Evolutionary conservation across 2,797 vertebrate species (phyloP).

Genomic region (Takifugu ocellatus): DNA sequence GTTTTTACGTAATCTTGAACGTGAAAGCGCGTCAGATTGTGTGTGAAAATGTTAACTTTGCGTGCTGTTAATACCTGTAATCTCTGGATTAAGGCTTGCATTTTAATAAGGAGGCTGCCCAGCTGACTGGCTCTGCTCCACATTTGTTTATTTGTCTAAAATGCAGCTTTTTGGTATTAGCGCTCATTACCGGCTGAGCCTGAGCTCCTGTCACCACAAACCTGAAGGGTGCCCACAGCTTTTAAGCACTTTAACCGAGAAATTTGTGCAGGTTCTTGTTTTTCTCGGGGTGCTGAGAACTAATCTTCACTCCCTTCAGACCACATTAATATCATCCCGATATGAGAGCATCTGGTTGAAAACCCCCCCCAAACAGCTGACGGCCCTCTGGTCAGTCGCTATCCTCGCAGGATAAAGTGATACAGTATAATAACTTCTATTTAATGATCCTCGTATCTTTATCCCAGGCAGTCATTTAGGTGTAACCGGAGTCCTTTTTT

Average conservation of each 20-base stretch:
- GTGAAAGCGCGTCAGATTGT: conserved; percentile 11
- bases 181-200: not conserved
- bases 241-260: conserved; percentile 6
- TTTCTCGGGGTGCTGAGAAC: conserved; percentile 19
- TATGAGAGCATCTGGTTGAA: conserved; percentile 27
- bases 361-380: conserved; percentile 27
- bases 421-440: conserved; percentile 34
- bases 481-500: conserved; percentile 29
- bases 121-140: not conserved
- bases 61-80: conserved; percentile 31
- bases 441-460: conserved; percentile 36
- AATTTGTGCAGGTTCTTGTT: conserved; percentile 11
- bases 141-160: not conserved
- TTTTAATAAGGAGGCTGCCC: conserved; percentile 15
- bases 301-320: conserved; percentile 14
- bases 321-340: conserved; percentile 24
- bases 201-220: conserved; percentile 13
- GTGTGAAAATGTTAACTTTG: conserved; percentile 11
- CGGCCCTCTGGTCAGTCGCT: conserved; percentile 26
- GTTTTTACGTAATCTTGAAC: not conserved
- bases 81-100: conserved; percentile 24
- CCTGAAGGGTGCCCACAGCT: not conserved
- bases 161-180: not conserved
- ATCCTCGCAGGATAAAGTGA: conserved; percentile 20
- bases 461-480: conserved; percentile 37